phyloP scores from a whole-genome alignment of 2,797 vertebrate genomes.

The Enteromius radiatus region DNA sequence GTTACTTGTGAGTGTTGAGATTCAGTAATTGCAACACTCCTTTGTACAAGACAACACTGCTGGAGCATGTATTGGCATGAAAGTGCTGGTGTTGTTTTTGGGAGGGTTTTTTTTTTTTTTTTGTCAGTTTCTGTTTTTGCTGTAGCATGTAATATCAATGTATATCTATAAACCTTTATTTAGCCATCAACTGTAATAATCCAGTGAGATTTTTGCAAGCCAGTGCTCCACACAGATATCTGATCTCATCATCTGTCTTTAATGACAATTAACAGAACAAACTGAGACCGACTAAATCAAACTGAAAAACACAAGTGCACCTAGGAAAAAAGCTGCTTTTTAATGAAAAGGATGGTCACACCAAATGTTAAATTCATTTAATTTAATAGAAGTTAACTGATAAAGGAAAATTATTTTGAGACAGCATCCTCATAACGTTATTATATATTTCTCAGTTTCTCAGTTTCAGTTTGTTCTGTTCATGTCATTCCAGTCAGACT shows the following conservation, averaged over 20 bases:
- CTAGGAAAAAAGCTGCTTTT: no score
- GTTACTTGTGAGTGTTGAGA: background rate
- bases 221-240: background rate
- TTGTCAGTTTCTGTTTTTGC: background rate
- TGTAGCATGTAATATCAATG: no score
- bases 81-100: background rate
- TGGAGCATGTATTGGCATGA: background rate
- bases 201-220: background rate
- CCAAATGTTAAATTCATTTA: no score
- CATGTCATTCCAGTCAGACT: no score
- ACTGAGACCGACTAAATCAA: no score
- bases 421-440: no score
- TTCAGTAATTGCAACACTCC: background rate
- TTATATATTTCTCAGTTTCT: no score
- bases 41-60: background rate
- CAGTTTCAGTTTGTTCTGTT: no score
- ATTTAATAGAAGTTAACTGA: no score
- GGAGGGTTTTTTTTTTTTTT: background rate
- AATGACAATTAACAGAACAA: background rate
- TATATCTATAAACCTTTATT: background rate
- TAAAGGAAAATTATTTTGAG: no score
- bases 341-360: no score
- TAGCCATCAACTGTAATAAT: background rate
- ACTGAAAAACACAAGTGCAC: no score
- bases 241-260: background rate